phyloP scores from a whole-genome alignment of 2,797 vertebrate genomes.

The Squalus acanthias region DNA sequence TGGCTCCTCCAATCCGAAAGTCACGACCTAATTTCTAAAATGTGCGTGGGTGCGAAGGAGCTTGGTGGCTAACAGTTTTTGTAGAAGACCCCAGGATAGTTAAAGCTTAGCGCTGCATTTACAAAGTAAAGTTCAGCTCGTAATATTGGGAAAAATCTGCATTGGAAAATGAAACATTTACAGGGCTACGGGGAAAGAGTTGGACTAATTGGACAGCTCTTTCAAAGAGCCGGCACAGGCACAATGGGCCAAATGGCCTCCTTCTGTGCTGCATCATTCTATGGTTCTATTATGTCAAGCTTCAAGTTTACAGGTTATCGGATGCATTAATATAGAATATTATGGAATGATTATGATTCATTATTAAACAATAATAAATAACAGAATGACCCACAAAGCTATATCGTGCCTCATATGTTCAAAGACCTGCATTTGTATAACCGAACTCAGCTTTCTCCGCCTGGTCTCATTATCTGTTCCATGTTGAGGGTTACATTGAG shows the following conservation, averaged over 20 bases:
- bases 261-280: no score
- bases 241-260: no score
- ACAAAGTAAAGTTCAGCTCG: neutral
- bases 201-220: no score
- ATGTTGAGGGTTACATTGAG: neutral
- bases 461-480: neutral
- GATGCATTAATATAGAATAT: neutral
- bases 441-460: neutral
- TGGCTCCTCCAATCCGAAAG: neutral
- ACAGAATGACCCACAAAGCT: neutral
- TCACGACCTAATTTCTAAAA: neutral
- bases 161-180: neutral
- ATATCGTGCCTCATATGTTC: neutral
- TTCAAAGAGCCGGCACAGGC: no score
- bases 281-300: neutral
- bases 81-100: neutral
- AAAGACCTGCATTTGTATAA: neutral
- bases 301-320: neutral
- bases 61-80: neutral
- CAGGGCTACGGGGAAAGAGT: no score
- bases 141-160: neutral
- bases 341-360: neutral
- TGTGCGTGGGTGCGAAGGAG: no score
- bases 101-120: neutral
- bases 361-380: neutral